Conservation (phyloP, 2,113 vertebrate genomes). For the Lathamus discolor region DNA sequence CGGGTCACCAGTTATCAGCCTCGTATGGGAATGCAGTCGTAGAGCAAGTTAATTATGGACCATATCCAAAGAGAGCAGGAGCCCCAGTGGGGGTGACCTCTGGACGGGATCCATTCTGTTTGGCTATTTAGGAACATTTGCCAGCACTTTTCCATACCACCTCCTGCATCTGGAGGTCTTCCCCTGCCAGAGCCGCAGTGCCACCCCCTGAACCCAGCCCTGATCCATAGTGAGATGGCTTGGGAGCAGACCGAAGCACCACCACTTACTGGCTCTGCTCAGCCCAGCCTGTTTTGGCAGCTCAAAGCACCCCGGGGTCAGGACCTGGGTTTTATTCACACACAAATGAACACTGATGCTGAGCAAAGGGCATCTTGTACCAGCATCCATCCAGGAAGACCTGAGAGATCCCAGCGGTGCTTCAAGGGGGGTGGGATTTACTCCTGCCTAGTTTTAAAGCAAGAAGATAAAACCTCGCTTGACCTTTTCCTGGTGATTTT, state of each 20-base stretch:
- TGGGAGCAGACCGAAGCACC: not conserved
- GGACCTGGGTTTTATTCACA: not conserved
- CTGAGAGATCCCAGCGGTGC: fast-evolving
- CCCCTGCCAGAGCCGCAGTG: not conserved
- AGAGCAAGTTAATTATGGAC: not conserved
- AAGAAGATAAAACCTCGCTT: not conserved
- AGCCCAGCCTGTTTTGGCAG: not conserved
- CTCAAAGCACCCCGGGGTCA: fast-evolving
- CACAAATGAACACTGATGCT: fast-evolving
- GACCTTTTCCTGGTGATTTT: not conserved
- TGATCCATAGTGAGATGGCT: fast-evolving
- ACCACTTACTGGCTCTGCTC: not conserved
- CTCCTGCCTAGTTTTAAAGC: not conserved
- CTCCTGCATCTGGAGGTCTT: not conserved
- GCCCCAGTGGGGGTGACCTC: not conserved
- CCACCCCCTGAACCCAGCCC: not conserved
- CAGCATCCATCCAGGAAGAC: not conserved
- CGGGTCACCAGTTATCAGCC: not conserved
- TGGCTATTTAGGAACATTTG: not conserved
- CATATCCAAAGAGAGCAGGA: not conserved
- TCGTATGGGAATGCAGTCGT: fast-evolving
- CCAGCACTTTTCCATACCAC: not conserved
- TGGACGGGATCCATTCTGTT: not conserved
- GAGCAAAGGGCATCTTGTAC: not conserved
- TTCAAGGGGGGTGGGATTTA: not conserved